Conservation (phyloP, 2,797 vertebrate species). For the Poeciliopsis gracilis region DNA sequence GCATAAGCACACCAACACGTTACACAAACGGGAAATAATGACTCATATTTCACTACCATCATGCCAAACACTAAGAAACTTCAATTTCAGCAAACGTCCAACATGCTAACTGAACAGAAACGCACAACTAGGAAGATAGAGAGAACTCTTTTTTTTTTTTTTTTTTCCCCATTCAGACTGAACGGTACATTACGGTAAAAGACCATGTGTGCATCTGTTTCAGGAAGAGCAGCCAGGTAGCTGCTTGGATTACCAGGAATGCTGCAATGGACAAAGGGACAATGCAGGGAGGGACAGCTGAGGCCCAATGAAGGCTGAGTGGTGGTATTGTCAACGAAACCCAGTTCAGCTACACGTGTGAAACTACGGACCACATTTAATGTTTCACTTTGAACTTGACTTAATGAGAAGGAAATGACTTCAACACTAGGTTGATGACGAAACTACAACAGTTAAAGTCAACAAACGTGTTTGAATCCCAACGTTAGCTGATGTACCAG, state of each 20-base stretch:
- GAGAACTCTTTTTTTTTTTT: background rate
- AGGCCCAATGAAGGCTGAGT: constrained; percentile 47
- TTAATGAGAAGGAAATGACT: background rate
- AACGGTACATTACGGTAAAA: background rate
- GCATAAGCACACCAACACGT: constrained; percentile 19
- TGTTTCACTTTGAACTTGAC: background rate
- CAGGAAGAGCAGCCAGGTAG: constrained; percentile 50
- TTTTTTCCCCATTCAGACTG: background rate
- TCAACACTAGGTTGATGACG: background rate
- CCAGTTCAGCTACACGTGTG: constrained; percentile 2
- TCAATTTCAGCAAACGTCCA: constrained; percentile 17
- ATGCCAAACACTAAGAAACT: constrained; percentile 27
- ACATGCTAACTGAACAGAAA: constrained; percentile 14
- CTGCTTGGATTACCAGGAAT: constrained; percentile 73
- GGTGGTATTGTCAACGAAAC: constrained; percentile 42
- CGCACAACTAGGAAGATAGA: background rate
- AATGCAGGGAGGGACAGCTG: constrained; percentile 61
- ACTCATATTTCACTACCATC: constrained; percentile 53
- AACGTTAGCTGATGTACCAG: background rate
- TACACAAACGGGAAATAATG: constrained; percentile 53
- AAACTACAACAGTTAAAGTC: background rate
- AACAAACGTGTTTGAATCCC: background rate
- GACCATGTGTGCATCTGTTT: constrained; percentile 35
- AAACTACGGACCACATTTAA: background rate
- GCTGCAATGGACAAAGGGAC: constrained; percentile 62